Percentiles rank a stretch among this genome's conserved stretches.
Conservation (phyloP, 2,113 vertebrate genomes). For the Opisthocomus hoazin region DNA sequence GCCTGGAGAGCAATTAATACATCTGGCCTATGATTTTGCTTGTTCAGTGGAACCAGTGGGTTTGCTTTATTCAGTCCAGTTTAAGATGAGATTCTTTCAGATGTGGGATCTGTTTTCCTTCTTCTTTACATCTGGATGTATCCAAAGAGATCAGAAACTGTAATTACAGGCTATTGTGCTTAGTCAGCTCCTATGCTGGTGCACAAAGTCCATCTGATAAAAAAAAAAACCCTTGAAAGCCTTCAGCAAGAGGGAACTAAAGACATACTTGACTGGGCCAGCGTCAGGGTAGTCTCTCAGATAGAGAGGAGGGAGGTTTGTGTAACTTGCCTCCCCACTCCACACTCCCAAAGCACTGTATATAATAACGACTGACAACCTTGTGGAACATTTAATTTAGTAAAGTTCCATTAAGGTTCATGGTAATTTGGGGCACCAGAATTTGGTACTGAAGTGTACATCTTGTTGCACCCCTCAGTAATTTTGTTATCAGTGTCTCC, state of each 20-base stretch:
- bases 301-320: not conserved
- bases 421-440: not conserved
- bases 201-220: not conserved
- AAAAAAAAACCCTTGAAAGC: not conserved
- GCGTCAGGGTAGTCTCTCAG: not conserved
- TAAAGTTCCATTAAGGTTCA: not conserved
- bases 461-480: not conserved
- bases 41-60: not conserved
- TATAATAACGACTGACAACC: not conserved
- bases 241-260: not conserved
- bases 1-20: not conserved
- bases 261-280: not conserved
- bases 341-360: not conserved
- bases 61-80: not conserved
- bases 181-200: not conserved
- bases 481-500: not conserved
- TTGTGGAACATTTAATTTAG: not conserved
- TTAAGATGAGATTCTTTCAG: not conserved
- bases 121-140: not conserved
- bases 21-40: not conserved
- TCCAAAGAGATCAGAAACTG: not conserved
- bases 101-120: not conserved
- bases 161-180: not conserved
- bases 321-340: not conserved
- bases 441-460: not conserved